phyloP scores from a whole-genome alignment of 2,888 invertebrate genomes.

The Callyntrura sp. region DNA sequence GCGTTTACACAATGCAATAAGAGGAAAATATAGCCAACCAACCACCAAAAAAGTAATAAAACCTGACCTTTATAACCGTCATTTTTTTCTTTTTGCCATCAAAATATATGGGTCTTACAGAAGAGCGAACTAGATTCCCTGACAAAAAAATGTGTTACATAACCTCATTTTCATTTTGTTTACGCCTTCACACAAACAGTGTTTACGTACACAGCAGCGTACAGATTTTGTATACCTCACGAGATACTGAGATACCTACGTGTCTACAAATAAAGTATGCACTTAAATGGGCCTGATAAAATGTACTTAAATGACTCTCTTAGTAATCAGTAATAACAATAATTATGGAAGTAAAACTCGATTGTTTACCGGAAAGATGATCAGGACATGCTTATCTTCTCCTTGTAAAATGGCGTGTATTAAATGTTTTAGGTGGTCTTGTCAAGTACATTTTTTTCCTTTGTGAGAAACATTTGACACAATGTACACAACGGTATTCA shows the following conservation, averaged over 20 bases:
- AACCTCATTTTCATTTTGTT: slow-evolving; percentile 67
- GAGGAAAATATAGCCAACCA: slow-evolving; percentile 11
- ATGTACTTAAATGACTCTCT: background rate
- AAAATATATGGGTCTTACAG: slow-evolving; percentile 62
- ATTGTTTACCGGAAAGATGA: slow-evolving; percentile 34
- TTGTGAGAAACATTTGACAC: background rate
- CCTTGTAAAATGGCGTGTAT: no score
- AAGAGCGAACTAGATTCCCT: slow-evolving; percentile 64
- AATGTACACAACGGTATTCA: background rate
- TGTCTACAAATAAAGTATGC: background rate
- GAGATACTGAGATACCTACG: background rate
- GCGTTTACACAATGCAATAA: background rate
- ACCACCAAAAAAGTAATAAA: slow-evolving; percentile 70
- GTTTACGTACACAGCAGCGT: background rate
- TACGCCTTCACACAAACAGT: slow-evolving; percentile 11
- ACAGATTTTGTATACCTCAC: background rate
- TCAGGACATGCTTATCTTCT: background rate
- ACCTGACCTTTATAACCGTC: slow-evolving; percentile 75
- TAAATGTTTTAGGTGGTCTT: no score
- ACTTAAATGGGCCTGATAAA: background rate
- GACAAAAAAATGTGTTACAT: slow-evolving; percentile 69
- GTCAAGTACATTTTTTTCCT: background rate
- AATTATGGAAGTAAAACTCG: background rate
- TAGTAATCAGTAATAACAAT: slow-evolving; percentile 25
- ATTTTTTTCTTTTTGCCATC: slow-evolving; percentile 67